Conservation (phyloP, 2,888 invertebrate species). For the Hemithea aestivaria region DNA sequence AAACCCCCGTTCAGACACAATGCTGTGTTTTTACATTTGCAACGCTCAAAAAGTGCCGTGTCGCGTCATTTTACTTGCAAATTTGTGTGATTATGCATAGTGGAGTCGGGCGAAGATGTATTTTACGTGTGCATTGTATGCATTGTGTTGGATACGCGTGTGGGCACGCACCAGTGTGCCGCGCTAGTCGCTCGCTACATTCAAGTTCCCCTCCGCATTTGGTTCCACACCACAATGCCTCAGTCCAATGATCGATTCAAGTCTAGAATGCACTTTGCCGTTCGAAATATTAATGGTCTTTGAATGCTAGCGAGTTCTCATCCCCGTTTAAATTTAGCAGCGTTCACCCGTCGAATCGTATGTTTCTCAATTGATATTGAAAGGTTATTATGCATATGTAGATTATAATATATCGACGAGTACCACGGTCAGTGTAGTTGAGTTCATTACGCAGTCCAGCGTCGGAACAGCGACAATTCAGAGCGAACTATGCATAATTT, state of each 20-base stretch:
- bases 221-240: slow-evolving; percentile 45
- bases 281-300: slow-evolving; percentile 43
- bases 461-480: slow-evolving; percentile 64
- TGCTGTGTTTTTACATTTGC: slow-evolving; percentile 60
- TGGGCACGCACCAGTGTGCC: slow-evolving; percentile 56
- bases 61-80: slow-evolving; percentile 72
- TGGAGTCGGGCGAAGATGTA: slow-evolving; percentile 62
- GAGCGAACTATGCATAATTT: slow-evolving; percentile 73
- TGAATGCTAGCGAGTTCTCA: slow-evolving; percentile 31
- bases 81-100: slow-evolving; percentile 69
- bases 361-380: slow-evolving; percentile 9
- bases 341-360: slow-evolving; percentile 22
- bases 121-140: slow-evolving; percentile 68
- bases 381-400: slow-evolving; percentile 13
- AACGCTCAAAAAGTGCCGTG: slow-evolving; percentile 64
- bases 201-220: slow-evolving; percentile 43
- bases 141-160: slow-evolving; percentile 56
- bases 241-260: slow-evolving; percentile 48
- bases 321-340: slow-evolving; percentile 25
- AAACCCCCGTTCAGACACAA: slow-evolving; percentile 49
- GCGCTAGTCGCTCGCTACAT: slow-evolving; percentile 12
- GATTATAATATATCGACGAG: slow-evolving; percentile 50
- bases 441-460: slow-evolving; percentile 65
- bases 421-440: slow-evolving; percentile 51
- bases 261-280: slow-evolving; percentile 43